phyloP scores from a whole-genome alignment of 2,888 invertebrate genomes.

The Caenorhabditis becei region DNA sequence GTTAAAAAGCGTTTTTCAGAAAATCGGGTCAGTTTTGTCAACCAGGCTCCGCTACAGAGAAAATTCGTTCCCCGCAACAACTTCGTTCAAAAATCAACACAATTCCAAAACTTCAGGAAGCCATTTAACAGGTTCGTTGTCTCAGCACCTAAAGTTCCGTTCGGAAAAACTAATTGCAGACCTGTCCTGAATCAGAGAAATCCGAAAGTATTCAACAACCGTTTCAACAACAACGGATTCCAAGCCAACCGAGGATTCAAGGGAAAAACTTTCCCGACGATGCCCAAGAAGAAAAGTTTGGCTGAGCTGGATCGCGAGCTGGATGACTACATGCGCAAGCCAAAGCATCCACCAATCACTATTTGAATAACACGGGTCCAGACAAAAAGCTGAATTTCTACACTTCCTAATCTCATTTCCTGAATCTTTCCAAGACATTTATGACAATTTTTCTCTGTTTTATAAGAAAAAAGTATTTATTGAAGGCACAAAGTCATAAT shows the following conservation, averaged over 20 bases:
- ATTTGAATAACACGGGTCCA: slow-evolving; percentile 11
- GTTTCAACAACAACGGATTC: neutral
- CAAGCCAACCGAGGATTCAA: slow-evolving; percentile 13
- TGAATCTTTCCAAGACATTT: neutral
- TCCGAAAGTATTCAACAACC: neutral
- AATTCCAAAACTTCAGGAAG: slow-evolving; percentile 22
- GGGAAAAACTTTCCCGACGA: slow-evolving; percentile 7
- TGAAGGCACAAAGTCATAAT: neutral
- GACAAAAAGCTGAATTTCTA: neutral
- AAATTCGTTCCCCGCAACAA: slow-evolving; percentile 22
- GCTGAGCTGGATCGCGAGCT: slow-evolving; percentile 72
- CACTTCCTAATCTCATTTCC: neutral
- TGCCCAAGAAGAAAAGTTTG: slow-evolving; percentile 60
- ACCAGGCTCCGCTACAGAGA: slow-evolving; percentile 23
- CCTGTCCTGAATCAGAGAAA: slow-evolving; percentile 17
- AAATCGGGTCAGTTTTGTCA: slow-evolving; percentile 53
- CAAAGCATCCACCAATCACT: slow-evolving; percentile 68
- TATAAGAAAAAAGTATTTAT: too few species aligned
- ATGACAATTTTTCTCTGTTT: neutral
- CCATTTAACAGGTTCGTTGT: slow-evolving; percentile 1
- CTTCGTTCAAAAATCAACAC: slow-evolving; percentile 6
- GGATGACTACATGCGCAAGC: slow-evolving; percentile 72
- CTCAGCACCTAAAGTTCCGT: neutral
- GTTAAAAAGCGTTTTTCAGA: slow-evolving; percentile 27
- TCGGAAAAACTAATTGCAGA: slow-evolving; percentile 19